Evolutionary conservation across 2,888 invertebrate species (phyloP).

Genomic region (Trichacis sp.): DNA sequence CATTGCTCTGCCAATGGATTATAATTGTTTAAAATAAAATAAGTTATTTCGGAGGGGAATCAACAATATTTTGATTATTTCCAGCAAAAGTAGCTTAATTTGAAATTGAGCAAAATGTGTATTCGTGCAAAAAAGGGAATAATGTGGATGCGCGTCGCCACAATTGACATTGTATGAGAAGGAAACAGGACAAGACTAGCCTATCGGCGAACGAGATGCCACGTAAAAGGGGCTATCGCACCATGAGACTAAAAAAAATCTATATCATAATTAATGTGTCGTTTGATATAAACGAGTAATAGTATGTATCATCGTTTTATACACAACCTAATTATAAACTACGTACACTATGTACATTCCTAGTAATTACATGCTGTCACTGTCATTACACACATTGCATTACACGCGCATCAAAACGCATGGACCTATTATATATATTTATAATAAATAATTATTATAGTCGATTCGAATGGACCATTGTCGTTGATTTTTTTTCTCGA

Average conservation of each 20-base stretch:
- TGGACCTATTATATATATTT: slow-evolving; percentile 59
- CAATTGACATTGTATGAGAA: slow-evolving; percentile 55
- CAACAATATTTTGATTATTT: no score
- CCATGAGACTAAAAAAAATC: slow-evolving; percentile 65
- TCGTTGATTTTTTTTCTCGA: no score
- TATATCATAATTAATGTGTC: slow-evolving; percentile 68
- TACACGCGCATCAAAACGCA: slow-evolving; percentile 56
- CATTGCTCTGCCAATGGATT: no score
- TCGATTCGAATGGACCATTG: slow-evolving; percentile 61
- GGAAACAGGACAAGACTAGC: slow-evolving; percentile 62
- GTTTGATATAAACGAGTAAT: slow-evolving; percentile 67
- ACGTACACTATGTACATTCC: slow-evolving; percentile 68
- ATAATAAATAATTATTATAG: slow-evolving; percentile 54
- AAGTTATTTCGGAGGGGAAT: no score
- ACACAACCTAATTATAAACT: slow-evolving; percentile 66
- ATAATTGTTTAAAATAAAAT: no score
- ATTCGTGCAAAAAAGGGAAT: no score
- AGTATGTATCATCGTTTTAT: slow-evolving; percentile 69
- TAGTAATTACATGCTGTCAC: slow-evolving; percentile 63
- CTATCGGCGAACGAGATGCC: slow-evolving; percentile 60
- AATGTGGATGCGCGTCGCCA: slow-evolving; percentile 44
- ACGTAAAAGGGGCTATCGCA: slow-evolving; percentile 58
- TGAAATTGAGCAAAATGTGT: no score
- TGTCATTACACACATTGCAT: slow-evolving; percentile 58
- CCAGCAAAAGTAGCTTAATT: no score